Base-by-base conservation (phyloP, 2,113 vertebrate species). In the Malurus cyaneus region DNA sequence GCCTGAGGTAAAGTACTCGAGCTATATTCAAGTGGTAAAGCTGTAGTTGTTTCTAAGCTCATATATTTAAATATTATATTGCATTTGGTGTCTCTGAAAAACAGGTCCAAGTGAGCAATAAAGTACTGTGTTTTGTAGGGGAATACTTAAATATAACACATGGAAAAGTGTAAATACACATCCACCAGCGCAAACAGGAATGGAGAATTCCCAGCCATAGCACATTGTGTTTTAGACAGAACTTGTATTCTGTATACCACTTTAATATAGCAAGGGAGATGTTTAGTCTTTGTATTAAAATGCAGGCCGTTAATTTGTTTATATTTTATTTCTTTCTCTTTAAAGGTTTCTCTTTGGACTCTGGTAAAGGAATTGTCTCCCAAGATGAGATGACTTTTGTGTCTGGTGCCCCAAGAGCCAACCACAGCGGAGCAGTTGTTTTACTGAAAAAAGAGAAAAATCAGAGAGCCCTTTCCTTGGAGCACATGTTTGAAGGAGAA, bases 271-370 rank as follows among this genome's bases (percentile, higher is more conserved):
- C 70, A 78, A 42, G 72, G 42, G 41, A 65, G 61, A 36, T 17
- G 14, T 69, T 57, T 28, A 21, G 14, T 84, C 70, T 86, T 65
- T 29, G 11, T 15, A 10, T 69, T 52, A 80, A 29, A 39, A 32
- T 57, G 9, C 5, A 61, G 77, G 28, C 13, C 23, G 14, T 79
- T 64, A 26, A 5, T 42, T 80, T 78, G 66, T 61, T 80, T 53
- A 29, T 72, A n/a, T 93, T 10, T 88, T 42, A 5, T 79, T 73
- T 77, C 18, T 61, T 80, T 71, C 54, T 95, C 80, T 95, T 86
- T 82, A 50, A 96, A 99, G 99, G 99, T 66, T 99, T 99, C 96
- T 99, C 99, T 80, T 92, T 99, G 80, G 99, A 99, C 94, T 98
- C 99, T 28, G 99, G 99, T 39, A 98, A 98, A 96, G 98, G 97